Conservation (phyloP, 1,140 invertebrate genomes). For the Camponotus vicinus region DNA sequence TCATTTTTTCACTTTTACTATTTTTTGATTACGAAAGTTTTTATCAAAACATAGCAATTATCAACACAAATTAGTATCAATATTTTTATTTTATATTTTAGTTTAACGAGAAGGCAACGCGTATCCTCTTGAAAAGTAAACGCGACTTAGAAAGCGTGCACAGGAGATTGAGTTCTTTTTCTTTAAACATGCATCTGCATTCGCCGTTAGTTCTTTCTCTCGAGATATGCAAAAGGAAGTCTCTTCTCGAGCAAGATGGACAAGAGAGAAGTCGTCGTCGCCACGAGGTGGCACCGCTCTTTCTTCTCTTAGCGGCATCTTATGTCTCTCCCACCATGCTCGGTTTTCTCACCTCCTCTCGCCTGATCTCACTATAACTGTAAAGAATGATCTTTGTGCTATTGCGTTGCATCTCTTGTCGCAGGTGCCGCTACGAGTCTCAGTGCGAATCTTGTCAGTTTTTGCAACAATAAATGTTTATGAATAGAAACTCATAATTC, state of each 20-base stretch:
- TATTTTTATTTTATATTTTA: not conserved
- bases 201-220: constrained; percentile 60
- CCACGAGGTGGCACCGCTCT: constrained; percentile 51
- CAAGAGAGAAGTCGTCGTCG: constrained; percentile 36
- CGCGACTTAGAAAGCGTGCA: constrained; percentile 61
- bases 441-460: not conserved
- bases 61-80: not conserved
- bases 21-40: not conserved
- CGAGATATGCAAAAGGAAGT: constrained; percentile 55
- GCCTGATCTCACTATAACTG: constrained; percentile 51
- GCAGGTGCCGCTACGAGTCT: constrained; percentile 22
- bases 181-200: constrained; percentile 46
- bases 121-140: constrained; percentile 49
- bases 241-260: constrained; percentile 16
- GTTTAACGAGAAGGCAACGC: not conserved
- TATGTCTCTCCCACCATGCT: constrained; percentile 40
- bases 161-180: constrained; percentile 43
- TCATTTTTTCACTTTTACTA: not conserved
- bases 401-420: constrained; percentile 3
- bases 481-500: constrained; percentile 1
- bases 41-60: not conserved
- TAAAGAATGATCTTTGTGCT: constrained; percentile 44
- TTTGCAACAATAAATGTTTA: not conserved
- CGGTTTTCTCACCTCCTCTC: constrained; percentile 16
- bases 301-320: constrained; percentile 20